Evolutionary conservation across 2,888 invertebrate genomes (phyloP).

Genomic region (Saturnia pavonia): DNA sequence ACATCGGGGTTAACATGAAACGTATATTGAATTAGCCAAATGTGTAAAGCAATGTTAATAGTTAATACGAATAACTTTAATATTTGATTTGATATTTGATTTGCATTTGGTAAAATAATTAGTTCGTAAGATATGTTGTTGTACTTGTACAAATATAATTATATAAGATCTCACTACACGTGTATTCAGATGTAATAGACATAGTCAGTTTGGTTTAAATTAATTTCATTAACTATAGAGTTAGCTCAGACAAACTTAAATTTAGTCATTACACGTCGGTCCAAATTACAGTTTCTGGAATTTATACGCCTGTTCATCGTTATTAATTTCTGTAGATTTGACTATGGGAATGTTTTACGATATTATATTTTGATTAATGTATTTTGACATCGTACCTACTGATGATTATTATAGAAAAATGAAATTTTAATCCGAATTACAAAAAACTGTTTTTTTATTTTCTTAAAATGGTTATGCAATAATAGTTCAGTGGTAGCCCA

Average conservation of each 20-base stretch:
- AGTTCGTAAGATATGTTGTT: not conserved
- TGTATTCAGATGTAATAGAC: not conserved
- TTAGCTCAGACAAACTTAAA: not conserved
- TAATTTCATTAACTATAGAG: slow-evolving; percentile 15
- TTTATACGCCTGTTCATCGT: not conserved
- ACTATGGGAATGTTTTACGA: not conserved
- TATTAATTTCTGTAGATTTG: not conserved
- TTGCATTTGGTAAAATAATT: not conserved
- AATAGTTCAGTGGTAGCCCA: too few species aligned
- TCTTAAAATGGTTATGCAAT: too few species aligned
- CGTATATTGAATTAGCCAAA: not conserved
- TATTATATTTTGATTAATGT: not conserved
- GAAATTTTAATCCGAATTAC: too few species aligned
- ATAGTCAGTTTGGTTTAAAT: slow-evolving; percentile 4
- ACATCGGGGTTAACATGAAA: too few species aligned
- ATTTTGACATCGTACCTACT: too few species aligned
- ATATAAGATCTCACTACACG: not conserved
- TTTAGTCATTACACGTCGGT: not conserved
- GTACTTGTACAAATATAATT: not conserved
- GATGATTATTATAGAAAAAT: too few species aligned
- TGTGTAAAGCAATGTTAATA: not conserved
- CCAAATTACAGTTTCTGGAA: slow-evolving; percentile 6
- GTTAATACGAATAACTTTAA: not conserved
- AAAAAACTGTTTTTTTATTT: too few species aligned
- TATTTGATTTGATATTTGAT: too few species aligned